Base-by-base conservation (phyloP, 30 jellyfish, hydroid and myxozoan genomes). In the Phacellophora camtschatica region DNA sequence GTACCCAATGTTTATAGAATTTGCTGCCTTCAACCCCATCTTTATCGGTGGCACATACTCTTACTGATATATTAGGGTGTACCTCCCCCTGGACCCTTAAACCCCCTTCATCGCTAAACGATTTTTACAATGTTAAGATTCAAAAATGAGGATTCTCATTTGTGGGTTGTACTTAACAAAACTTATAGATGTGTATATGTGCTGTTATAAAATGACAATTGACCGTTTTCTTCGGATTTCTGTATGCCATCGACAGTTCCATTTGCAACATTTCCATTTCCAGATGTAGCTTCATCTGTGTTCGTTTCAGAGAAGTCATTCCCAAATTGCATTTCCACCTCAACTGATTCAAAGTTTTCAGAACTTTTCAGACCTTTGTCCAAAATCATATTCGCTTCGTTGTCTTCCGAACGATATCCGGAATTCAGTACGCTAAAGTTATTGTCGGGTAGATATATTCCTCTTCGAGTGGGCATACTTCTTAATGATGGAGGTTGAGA, bases 401-500 rank as follows among this genome's bases (percentile, higher is more conserved):
- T 54, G 18, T 59, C 90, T 11, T 85, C 96, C 0, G 96, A 86
- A 4, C 96, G 64, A 45, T 84, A 83, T 5, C 95, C 98, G 36
- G 89, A 58, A 56, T 90, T 90, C 34, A 90, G 74, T 16, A 87
- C 96, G 0, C 93, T 84, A 31, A 83, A 78, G 24, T 79, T 90
- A 49, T 82, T 71, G 63, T 77, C 90, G 19, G 98, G 98, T 54
- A 90, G 49, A 62, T 73, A 90, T 3, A 90, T 90, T 36, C 89
- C 96, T n/a, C 95, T 71, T 62, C 86, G 39, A 23, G 96, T 90
- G 31, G 96, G 90, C 77, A 90, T 77, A 83, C 98, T 90, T 22
- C 94, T 31, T 3, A 84, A 67, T n/a, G 95, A 88, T 18, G 98
- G 98, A 8, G 98, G 98, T 23, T 90, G 78, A 1, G 95, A 74